Base-by-base conservation (phyloP, 1,140 invertebrate genomes). In the Sarcophaga bullata region DNA sequence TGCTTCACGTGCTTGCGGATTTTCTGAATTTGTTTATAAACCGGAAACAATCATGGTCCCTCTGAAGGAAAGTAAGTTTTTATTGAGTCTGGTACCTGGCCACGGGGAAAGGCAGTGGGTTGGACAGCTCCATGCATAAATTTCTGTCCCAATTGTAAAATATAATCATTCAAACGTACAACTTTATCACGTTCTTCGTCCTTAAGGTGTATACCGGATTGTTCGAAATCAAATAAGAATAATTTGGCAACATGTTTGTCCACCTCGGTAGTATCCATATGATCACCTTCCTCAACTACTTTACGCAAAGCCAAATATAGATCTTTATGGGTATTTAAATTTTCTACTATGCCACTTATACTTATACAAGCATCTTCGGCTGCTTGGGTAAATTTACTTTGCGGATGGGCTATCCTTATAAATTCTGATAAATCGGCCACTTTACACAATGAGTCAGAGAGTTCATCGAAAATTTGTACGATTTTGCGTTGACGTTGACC, bases 361-460 rank as follows among this genome's bases (percentile, higher is more conserved):
- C 93, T 93, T 15, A 97, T 93, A 91, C 96, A 98, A 13, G 96
- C 95, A 89, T 95, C 93, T 91, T 97, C 95, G 10, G 98, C 98
- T 72, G 97, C 95, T 85, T 92, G 89, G 3, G 93, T 91, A 91
- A 94, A 98, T 62, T 93, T 90, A 72, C 89, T 88, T 81, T 95
- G 91, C 1, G 98, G 97, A 92, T 99, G 98, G 8, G 96, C 96
- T 54, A 98, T 93, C 84, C 98, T 92, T 13, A 99, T 93, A 92
- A 99, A 99, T 90, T 99, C 98, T 8, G 98, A n/a, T 87, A 99
- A 91, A 91, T 99, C 98, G 47, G 98, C 98, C n/a, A 99, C 97
- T 92, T 95, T 94, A 90, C 98, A 99, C 9, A 99, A 89, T 8
- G 94, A 94, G 88, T 99, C 95, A 1, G 98, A 99, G 0, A 99